Conservation (phyloP, 2,113 vertebrate species). For the Burhinus oedicnemus region DNA sequence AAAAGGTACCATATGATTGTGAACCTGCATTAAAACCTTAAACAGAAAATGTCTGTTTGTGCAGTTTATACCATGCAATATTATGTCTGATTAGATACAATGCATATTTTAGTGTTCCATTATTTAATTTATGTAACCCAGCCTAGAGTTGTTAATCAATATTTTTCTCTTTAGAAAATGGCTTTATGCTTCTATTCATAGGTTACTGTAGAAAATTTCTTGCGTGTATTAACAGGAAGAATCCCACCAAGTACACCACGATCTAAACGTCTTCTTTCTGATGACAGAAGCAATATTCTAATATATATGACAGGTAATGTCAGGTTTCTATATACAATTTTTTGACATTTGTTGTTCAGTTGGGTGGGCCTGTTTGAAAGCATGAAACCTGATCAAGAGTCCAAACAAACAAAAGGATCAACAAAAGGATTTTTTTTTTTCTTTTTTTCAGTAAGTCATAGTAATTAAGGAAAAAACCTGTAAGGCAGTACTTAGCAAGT, state of each 20-base stretch:
- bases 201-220: constrained; percentile 98
- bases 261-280: constrained; percentile 95
- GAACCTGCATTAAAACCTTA: background rate
- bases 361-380: background rate
- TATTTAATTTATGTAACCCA: background rate
- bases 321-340: background rate
- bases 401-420: background rate
- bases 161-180: background rate
- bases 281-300: constrained; percentile 97
- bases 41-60: background rate
- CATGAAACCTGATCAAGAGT: background rate
- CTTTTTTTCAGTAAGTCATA: background rate
- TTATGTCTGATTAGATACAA: background rate
- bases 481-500: background rate
- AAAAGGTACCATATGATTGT: background rate
- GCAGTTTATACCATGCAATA: background rate
- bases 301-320: constrained; percentile 94
- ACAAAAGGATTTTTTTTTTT: background rate
- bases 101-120: background rate
- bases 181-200: constrained; percentile 52
- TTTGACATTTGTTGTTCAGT: background rate
- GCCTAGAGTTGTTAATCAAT: background rate
- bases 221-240: constrained; percentile 92
- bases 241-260: constrained; percentile 93
- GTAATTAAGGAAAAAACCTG: background rate